Percentiles rank a stretch among this genome's conserved stretches.
phyloP scores from a whole-genome alignment of 2,113 vertebrate species.

The Proterorhinus semilunaris region DNA sequence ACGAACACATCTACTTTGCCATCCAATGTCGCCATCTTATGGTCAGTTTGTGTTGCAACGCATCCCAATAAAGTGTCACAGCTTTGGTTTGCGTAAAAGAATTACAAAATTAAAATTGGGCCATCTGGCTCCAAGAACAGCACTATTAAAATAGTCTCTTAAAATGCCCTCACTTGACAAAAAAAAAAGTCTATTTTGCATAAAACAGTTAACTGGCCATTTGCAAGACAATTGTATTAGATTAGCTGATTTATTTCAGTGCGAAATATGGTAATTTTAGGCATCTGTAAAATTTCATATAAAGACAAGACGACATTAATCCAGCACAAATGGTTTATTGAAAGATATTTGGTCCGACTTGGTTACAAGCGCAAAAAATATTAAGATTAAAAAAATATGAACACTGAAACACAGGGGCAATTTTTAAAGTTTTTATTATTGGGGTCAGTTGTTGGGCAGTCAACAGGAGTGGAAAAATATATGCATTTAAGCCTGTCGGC shows the following conservation, averaged over 20 bases:
- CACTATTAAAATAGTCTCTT: too few relatives aligned
- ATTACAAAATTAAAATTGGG: too few relatives aligned
- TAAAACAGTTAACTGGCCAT: too few relatives aligned
- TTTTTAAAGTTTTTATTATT: background rate
- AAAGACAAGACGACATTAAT: background rate
- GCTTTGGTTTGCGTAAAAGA: too few relatives aligned
- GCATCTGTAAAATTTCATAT: background rate
- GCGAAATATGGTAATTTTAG: too few relatives aligned
- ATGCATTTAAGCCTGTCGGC: background rate
- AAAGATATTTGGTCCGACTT: background rate
- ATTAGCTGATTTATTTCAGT: background rate
- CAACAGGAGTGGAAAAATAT: conserved; percentile 2
- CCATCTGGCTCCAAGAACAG: too few relatives aligned
- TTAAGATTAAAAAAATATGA: too few relatives aligned
- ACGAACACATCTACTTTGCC: background rate
- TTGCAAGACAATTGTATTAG: too few relatives aligned
- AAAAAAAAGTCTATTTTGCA: too few relatives aligned
- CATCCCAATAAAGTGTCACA: too few relatives aligned
- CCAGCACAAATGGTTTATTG: conserved; percentile 67
- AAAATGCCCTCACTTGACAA: too few relatives aligned
- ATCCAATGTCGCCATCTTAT: background rate
- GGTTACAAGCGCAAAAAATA: background rate
- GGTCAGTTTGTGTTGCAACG: background rate
- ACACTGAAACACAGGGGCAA: too few relatives aligned
- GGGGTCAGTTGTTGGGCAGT: background rate